These are phyloP conservation scores for Bombyx mori DNA, from an alignment of 1,140 invertebrate genomes.

Conservation along the genomic window DNA sequence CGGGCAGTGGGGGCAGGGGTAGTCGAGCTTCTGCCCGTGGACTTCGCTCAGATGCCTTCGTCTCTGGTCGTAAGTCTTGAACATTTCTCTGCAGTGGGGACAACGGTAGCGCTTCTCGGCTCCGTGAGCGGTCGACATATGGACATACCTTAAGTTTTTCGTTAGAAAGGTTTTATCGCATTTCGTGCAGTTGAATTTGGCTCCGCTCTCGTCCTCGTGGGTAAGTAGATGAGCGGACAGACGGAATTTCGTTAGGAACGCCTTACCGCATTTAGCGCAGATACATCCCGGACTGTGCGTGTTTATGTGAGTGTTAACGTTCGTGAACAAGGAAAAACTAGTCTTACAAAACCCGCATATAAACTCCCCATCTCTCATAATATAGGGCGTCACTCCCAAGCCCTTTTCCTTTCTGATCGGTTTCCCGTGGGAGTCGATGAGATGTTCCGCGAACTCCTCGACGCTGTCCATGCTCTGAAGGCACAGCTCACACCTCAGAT, in stretches of 20 bases:
- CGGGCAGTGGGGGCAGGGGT: slow-evolving; percentile 53
- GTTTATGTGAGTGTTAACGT: slow-evolving; percentile 59
- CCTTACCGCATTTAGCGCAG: slow-evolving; percentile 56
- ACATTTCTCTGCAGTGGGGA: slow-evolving; percentile 66
- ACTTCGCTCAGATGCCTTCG: slow-evolving; percentile 58
- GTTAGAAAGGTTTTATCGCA: slow-evolving; percentile 46
- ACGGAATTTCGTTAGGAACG: slow-evolving; percentile 38
- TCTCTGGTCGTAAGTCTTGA: slow-evolving; percentile 62
- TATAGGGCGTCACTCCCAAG: slow-evolving; percentile 45
- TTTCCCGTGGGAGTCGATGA: slow-evolving; percentile 31
- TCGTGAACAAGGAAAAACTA: slow-evolving; percentile 43
- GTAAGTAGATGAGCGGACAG: slow-evolving; percentile 44
- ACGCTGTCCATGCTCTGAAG: slow-evolving; percentile 23
- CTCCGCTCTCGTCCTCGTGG: slow-evolving; percentile 30
- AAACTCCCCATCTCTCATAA: slow-evolving; percentile 31
- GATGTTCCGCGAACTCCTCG: slow-evolving; percentile 17
- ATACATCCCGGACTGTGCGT: slow-evolving; percentile 57
- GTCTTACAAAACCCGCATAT: slow-evolving; percentile 42
- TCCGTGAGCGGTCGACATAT: slow-evolving; percentile 33
- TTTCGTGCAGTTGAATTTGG: slow-evolving; percentile 42
- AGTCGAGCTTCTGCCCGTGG: slow-evolving; percentile 50
- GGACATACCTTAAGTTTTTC: slow-evolving; percentile 30
- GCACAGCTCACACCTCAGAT: slow-evolving; percentile 45
- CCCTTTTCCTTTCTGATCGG: slow-evolving; percentile 30
- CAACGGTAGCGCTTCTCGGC: slow-evolving; percentile 46